Base-by-base conservation (phyloP, 2,888 invertebrate species). In the Encarsia formosa region DNA sequence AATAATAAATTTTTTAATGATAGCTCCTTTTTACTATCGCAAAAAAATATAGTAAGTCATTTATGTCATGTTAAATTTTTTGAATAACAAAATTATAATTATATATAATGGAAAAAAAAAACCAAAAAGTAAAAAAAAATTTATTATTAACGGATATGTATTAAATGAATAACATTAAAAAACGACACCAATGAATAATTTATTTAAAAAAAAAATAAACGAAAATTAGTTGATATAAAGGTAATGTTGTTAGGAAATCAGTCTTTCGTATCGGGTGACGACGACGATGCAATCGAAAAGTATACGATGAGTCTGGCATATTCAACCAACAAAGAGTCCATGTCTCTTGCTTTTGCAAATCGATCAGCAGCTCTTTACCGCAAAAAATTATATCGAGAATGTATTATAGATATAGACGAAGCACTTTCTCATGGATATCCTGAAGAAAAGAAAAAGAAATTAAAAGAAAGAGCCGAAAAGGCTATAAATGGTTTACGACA, bases 361-460 rank as follows among this genome's bases (percentile, higher is more conserved):
- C 65, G 74, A 16, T 74, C 74, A 3, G 74, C 74, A 2, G 73
- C 73, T 18, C 59, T 74, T 5, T 74, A 70, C 44, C 63, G 73
- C 24, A 70, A 65, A 49, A 56, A 66, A 52, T 54, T 70, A 53
- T 73, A 65, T 39, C 65, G 67, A 32, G 70, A 73, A 43, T 74
- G 74, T 46, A 54, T 74, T 11, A 65, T 70, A 39, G 74, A 74
- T 24, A 64, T 74, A 24, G 68, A 71, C 37, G 60, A 66, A 8
- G 71, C 73, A 23, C 46, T 74, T 15, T 56, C 56, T 26, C 56
- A 66, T 19, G 68, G 64, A 11, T 73, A 74, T 59, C 71, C 73
- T 2, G 60, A 64, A 29, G 68, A 71, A n/a, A 74, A 74, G 46
- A 62, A 59, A 4, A 63, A 63, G 4, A 73, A 70, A 31, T 45